Conservation (phyloP, 2,113 vertebrate genomes). For the Xenopus laevis region DNA sequence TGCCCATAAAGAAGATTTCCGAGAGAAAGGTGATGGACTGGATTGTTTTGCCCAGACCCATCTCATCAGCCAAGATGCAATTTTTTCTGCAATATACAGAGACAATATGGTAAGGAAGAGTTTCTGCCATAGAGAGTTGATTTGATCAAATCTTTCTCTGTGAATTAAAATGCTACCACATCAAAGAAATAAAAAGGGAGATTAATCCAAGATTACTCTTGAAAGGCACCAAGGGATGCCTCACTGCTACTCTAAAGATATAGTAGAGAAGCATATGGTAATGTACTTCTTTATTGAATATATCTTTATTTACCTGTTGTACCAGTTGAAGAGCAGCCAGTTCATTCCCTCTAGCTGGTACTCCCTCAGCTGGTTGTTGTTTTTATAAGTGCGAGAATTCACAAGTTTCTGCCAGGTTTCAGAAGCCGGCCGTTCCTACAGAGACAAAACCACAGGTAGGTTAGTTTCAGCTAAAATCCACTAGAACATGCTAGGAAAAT, state of each 20-base stretch:
- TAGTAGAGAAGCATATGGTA: no score
- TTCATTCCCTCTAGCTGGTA: constrained; percentile 98
- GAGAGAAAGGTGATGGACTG: constrained; percentile 97
- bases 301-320: constrained; percentile 80
- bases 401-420: constrained; percentile 95
- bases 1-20: constrained; percentile 90
- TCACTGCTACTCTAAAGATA: no score
- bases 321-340: constrained; percentile 98
- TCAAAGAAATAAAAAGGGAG: no score
- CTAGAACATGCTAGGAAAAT: no score
- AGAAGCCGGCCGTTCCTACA: constrained; percentile 84
- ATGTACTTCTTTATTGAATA: no score
- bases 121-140: neutral
- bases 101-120: no score
- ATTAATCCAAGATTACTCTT: no score
- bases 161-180: no score
- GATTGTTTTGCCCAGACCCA: constrained; percentile 97
- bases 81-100: constrained; percentile 78
- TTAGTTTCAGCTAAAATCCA: no score
- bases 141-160: no score
- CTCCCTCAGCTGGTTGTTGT: constrained; percentile 89
- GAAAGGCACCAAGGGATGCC: no score
- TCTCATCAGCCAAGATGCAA: constrained; percentile 96
- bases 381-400: constrained; percentile 82
- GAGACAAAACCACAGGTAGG: neutral